Conservation (phyloP, 2,113 vertebrate genomes). For the Felis chaus region DNA sequence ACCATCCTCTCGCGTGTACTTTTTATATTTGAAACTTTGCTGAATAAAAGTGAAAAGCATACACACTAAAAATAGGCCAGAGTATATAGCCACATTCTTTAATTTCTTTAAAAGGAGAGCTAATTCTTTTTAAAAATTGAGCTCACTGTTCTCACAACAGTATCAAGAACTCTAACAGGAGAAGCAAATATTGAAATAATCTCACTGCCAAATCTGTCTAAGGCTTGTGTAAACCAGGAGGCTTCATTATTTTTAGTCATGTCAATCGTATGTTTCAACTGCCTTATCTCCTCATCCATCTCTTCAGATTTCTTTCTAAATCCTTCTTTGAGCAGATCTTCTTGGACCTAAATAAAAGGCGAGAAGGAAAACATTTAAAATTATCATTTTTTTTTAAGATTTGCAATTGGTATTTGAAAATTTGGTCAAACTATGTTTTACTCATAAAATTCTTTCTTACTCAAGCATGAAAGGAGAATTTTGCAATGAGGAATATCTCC, state of each 20-base stretch:
- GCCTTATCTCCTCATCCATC: background rate
- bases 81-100: background rate
- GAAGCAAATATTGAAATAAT: rapidly evolving
- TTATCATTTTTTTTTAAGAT: background rate
- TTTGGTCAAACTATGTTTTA: background rate
- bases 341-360: background rate
- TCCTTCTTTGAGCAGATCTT: background rate
- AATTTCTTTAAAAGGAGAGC: background rate
- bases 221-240: rapidly evolving
- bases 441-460: background rate
- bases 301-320: conserved; percentile 13
- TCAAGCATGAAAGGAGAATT: background rate
- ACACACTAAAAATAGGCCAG: background rate
- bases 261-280: background rate
- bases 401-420: background rate
- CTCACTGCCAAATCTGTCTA: rapidly evolving
- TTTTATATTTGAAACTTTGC: background rate
- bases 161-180: background rate
- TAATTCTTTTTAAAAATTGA: background rate
- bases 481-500: background rate
- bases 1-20: background rate
- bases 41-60: background rate
- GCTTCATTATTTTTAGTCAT: rapidly evolving
- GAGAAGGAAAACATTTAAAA: background rate
- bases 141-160: rapidly evolving